phyloP scores from a whole-genome alignment of 2,888 invertebrate species.

The Aporophyla lueneburgensis region DNA sequence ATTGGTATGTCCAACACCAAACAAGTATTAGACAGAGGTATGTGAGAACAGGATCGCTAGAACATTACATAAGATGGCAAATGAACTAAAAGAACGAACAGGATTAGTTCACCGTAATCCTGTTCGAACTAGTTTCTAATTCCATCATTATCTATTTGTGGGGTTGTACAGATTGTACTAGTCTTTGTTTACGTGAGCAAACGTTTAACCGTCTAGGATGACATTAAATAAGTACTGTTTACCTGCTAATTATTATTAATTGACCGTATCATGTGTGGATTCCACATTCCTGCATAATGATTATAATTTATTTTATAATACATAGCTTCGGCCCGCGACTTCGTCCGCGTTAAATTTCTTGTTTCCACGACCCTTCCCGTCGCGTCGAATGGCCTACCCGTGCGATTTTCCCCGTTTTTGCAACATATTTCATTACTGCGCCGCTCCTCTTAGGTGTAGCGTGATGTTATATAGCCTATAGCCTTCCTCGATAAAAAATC shows the following conservation, averaged over 20 bases:
- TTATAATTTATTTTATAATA: neutral
- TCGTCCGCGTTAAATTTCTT: too few relatives aligned
- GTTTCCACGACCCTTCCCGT: too few relatives aligned
- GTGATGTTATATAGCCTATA: too few relatives aligned
- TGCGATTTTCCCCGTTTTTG: too few relatives aligned
- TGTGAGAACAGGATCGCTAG: neutral
- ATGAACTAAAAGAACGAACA: neutral
- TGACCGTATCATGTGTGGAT: constrained; percentile 32
- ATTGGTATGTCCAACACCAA: too few relatives aligned
- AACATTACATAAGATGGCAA: neutral
- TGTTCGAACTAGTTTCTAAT: constrained; percentile 17
- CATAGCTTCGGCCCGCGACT: too few relatives aligned
- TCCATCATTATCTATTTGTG: constrained; percentile 16
- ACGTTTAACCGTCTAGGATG: constrained; percentile 4
- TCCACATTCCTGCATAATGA: constrained; percentile 44
- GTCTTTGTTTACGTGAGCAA: constrained; percentile 13
- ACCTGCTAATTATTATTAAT: constrained; percentile 29
- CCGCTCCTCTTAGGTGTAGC: too few relatives aligned
- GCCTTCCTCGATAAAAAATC: too few relatives aligned
- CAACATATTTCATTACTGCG: too few relatives aligned
- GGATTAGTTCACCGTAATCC: neutral
- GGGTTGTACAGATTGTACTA: constrained; percentile 7
- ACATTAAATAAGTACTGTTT: constrained; percentile 25
- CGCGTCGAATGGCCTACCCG: too few relatives aligned
- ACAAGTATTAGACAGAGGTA: neutral